Evolutionary conservation across 2,113 vertebrate genomes (phyloP).

Genomic region (Leuciscus idus): DNA sequence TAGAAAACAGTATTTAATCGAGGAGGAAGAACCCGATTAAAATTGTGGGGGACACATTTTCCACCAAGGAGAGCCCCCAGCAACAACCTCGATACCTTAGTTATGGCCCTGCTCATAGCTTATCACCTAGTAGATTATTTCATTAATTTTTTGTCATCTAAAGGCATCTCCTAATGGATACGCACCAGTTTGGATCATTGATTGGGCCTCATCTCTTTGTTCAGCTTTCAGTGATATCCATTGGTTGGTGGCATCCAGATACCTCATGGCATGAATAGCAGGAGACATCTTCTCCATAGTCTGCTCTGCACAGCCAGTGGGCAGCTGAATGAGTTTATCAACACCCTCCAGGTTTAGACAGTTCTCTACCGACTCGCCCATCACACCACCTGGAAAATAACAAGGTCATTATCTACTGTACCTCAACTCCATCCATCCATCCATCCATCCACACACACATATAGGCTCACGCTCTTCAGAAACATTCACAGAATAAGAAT

Average conservation of each 20-base stretch:
- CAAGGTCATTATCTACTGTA: background rate
- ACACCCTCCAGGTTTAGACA: constrained; percentile 74
- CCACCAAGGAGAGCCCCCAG: too few relatives aligned
- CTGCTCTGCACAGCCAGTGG: constrained; percentile 78
- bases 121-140: background rate
- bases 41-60: too few relatives aligned
- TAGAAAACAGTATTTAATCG: too few relatives aligned
- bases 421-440: background rate
- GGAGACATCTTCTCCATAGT: constrained; percentile 77
- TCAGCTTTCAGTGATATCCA: constrained; percentile 73
- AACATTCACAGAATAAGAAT: too few relatives aligned
- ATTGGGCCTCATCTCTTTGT: constrained; percentile 69
- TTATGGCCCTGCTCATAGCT: background rate
- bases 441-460: background rate
- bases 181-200: constrained; percentile 72
- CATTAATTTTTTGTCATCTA: background rate
- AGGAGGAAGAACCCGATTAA: too few relatives aligned
- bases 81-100: too few relatives aligned
- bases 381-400: constrained; percentile 58
- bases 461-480: too few relatives aligned
- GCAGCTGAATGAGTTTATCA: constrained; percentile 69
- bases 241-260: constrained; percentile 76
- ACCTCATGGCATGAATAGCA: constrained; percentile 72
- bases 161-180: background rate
- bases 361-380: constrained; percentile 69